Percentiles rank a stretch among this genome's conserved stretches.
phyloP scores from a whole-genome alignment of 2,113 vertebrate genomes.

The Daboia siamensis region DNA sequence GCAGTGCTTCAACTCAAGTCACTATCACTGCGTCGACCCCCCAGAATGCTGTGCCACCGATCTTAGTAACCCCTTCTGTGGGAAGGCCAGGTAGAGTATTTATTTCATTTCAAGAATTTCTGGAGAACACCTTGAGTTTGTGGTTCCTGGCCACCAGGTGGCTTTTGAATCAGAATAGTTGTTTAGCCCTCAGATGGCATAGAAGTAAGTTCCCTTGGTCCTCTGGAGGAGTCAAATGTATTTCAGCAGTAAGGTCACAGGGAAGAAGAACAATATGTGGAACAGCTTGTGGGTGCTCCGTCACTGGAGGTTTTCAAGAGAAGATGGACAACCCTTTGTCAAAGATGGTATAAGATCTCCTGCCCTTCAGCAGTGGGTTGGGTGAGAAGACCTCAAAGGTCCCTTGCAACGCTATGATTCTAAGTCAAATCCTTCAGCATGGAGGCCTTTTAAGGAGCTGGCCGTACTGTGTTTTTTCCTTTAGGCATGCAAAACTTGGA shows the following conservation, averaged over 20 bases:
- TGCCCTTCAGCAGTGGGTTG: background rate
- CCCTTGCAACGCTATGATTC: background rate
- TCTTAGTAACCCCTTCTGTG: constrained; percentile 64
- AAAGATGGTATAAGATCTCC: background rate
- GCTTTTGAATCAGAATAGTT: background rate
- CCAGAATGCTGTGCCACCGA: constrained; percentile 65
- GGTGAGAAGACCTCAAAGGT: background rate
- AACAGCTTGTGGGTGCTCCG: background rate
- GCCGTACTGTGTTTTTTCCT: background rate
- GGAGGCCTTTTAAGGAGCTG: background rate
- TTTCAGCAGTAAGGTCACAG: background rate
- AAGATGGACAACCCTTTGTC: background rate
- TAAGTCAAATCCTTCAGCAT: background rate
- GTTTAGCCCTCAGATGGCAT: background rate
- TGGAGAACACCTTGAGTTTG: background rate
- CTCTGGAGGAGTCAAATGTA: background rate
- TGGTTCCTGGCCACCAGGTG: too few species aligned
- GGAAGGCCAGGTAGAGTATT: constrained; percentile 73
- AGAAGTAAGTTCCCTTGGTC: background rate
- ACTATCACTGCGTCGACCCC: constrained; percentile 66
- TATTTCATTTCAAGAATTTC: background rate
- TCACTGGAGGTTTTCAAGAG: background rate
- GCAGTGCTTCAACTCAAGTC: constrained; percentile 68
- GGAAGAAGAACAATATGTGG: background rate
- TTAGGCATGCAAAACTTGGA: background rate